Conservation (phyloP, 1,140 invertebrate genomes). For the Meloidogyne floridensis region DNA sequence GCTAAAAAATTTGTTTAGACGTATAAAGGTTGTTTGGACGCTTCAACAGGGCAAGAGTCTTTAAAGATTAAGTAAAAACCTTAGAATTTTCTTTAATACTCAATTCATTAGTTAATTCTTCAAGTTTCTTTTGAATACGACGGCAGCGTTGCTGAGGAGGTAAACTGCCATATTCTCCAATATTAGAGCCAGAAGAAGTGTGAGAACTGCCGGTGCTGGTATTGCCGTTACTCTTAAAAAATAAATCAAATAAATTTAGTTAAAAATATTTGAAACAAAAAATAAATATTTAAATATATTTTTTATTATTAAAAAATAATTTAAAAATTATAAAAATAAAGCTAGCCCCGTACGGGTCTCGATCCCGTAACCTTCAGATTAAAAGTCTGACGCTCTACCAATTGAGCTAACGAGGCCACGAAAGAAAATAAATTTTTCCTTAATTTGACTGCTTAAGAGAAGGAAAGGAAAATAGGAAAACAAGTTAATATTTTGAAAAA, state of each 20-base stretch:
- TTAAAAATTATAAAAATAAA: slow-evolving; percentile 9
- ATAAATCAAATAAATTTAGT: not conserved
- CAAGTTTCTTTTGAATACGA: slow-evolving; percentile 84
- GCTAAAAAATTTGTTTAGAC: too few species aligned
- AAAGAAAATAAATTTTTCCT: not conserved
- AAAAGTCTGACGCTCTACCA: slow-evolving; percentile 43
- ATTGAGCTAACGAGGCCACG: slow-evolving; percentile 37
- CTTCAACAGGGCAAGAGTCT: too few species aligned
- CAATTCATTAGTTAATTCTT: slow-evolving; percentile 83
- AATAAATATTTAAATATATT: too few species aligned
- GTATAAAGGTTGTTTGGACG: too few species aligned
- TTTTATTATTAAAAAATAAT: not conserved
- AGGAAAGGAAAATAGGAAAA: not conserved
- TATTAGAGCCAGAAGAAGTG: not conserved
- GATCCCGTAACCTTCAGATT: slow-evolving; percentile 40
- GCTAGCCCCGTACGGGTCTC: slow-evolving; percentile 36
- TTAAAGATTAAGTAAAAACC: slow-evolving; percentile 62
- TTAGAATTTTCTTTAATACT: slow-evolving; percentile 62
- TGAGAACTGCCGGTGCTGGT: slow-evolving; percentile 14
- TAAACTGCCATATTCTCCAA: slow-evolving; percentile 79
- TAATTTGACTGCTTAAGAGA: not conserved
- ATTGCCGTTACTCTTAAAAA: slow-evolving; percentile 26
- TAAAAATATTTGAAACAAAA: not conserved
- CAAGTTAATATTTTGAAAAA: too few species aligned
- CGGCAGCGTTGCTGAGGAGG: slow-evolving; percentile 95